These are phyloP conservation scores for Bufotes viridis DNA, from an alignment of 2,797 vertebrate genomes.

Conservation along the genomic window DNA sequence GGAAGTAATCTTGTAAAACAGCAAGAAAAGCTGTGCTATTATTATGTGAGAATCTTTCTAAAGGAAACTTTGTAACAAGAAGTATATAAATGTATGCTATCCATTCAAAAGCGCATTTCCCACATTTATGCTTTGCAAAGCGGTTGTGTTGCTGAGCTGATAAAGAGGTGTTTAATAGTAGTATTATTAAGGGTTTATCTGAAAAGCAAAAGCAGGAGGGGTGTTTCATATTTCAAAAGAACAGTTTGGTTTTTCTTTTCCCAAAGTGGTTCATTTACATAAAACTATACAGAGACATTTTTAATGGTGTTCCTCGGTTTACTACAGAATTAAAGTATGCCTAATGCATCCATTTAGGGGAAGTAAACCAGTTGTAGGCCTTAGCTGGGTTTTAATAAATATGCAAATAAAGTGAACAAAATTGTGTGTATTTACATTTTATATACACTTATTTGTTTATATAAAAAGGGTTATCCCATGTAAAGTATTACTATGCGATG, in stretches of 20 bases:
- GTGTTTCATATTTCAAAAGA: conserved; percentile 7
- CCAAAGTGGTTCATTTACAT: neutral
- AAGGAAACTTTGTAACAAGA: conserved; percentile 50
- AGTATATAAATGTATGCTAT: conserved; percentile 25
- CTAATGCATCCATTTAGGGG: neutral
- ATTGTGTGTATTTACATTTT: neutral
- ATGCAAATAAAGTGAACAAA: neutral
- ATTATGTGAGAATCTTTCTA: conserved; percentile 42
- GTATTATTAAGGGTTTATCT: conserved; percentile 4
- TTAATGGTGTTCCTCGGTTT: conserved; percentile 11
- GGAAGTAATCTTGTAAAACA: conserved; percentile 63
- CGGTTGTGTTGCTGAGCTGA: conserved; percentile 33
- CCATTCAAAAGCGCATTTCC: conserved; percentile 25
- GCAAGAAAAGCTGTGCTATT: conserved; percentile 48
- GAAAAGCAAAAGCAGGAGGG: neutral
- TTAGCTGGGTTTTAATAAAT: neutral
- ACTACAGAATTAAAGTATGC: neutral
- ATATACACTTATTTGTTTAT: neutral
- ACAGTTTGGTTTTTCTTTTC: neutral
- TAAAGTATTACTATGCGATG: too few relatives aligned
- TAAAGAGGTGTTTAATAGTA: conserved; percentile 33
- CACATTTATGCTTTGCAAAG: conserved; percentile 27
- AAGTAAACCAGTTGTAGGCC: neutral
- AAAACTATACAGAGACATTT: neutral
- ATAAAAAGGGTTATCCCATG: neutral